Evolutionary conservation across 2,797 vertebrate genomes (phyloP), one percentile per base, ranked within the genome.

Genomic region (Poecilia picta): DNA sequence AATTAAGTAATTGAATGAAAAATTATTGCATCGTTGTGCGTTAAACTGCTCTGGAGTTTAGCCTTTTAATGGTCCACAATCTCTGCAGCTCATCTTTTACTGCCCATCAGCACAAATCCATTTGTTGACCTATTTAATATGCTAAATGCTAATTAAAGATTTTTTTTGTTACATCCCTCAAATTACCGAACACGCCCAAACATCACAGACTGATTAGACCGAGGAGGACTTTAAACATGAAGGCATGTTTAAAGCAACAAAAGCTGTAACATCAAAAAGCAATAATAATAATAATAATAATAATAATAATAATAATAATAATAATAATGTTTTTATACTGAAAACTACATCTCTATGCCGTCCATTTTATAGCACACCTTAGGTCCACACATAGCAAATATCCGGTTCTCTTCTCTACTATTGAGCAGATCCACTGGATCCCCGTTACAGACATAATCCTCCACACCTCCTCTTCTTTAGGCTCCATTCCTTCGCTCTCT

Each of bases 391-490:
- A 43, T 2, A 39, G 8, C 39, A 15, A 2, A 7, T 25, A 70
- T 43, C 4, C 2, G 2, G 20, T 15, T 23, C 66, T 25, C n/a
- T 43, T 70, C 20, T 41, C 36, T 53, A 36, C 62, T 64, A 23
- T 23, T 20, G 7, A 64, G 51, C 71, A 39, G 77, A 71, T 74
- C 74, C 75, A 68, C 4, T 4, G 41, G 53, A 33, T 76, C 46
- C 55, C 46, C 57, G 53, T 64, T 80, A 46, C 79, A 71, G 20
- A 53, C 75, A 80, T 39, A 83, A 89, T 87, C 87, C 85, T n/a
- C 78, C 2, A 82, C 86, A 81, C 80, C 85, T 79, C 84, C 78
- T 23, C 5, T 39, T 51, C 25, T 12, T 15, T 43, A 64, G 82
- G 20, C 83, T 64, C 75, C 49, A 1, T 25, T 70, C n/a, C 12